These are phyloP conservation scores for Lontra canadensis DNA, from an alignment of 2,113 vertebrate genomes.

Conservation along the genomic window DNA sequence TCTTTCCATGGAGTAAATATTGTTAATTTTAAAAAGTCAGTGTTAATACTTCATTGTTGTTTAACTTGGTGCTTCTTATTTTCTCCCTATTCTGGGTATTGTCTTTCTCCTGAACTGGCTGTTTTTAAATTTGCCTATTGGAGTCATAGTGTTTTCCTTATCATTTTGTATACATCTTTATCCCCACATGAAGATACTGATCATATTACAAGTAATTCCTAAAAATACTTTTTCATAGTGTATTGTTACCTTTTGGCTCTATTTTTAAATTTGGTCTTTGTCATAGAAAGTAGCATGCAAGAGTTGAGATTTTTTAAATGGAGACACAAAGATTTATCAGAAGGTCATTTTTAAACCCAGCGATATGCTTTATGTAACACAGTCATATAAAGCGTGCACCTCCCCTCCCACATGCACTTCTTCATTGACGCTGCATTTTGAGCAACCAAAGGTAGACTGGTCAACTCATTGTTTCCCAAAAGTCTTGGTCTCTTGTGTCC, in stretches of 20 bases:
- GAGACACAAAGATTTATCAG: background rate
- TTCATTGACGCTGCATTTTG: background rate
- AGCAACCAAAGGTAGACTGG: background rate
- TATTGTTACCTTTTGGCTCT: background rate
- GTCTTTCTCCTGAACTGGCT: background rate
- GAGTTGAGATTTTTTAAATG: background rate
- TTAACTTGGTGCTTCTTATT: background rate
- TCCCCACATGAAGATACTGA: background rate
- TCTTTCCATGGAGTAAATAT: background rate
- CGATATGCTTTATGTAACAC: background rate
- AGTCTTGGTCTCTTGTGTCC: background rate
- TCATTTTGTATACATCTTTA: background rate
- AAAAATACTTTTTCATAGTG: background rate
- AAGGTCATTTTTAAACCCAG: background rate
- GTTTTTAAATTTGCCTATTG: background rate
- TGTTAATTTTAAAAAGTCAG: background rate
- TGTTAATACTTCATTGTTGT: background rate
- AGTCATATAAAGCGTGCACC: background rate
- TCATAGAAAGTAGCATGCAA: background rate
- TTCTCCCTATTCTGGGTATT: background rate
- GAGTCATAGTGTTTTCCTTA: background rate
- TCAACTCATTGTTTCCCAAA: background rate
- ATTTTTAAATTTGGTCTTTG: slow-evolving; percentile 11
- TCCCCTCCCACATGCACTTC: background rate
- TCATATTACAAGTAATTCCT: background rate